Base-by-base conservation (phyloP, 2,888 invertebrate species). In the Caenorhabditis virilis region DNA sequence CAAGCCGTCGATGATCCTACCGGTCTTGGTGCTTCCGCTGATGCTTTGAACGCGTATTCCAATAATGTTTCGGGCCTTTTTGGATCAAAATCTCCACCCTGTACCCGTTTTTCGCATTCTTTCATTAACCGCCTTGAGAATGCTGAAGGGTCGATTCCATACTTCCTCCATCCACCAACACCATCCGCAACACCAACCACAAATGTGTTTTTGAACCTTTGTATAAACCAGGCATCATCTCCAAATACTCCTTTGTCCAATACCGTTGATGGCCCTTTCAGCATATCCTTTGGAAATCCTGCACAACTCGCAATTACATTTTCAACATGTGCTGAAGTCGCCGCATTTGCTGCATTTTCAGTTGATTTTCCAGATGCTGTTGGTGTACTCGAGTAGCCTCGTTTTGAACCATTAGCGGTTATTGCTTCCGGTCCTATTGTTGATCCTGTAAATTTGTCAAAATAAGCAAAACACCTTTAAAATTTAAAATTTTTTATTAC, bases 101-200 rank as follows among this genome's bases (percentile, higher is more conserved):
- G 58, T 2, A 74, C 74, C 15, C 71, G 59, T 41, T 74, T 72
- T 39, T 76, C 74, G 54, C 76, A 76, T 89, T 79, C 89, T 89
- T 88, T 89, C 97, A 97, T 95, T 77, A 97, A 87, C 83, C 92
- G 91, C 69, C 90, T 89, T 9, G 95, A 93, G 86, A 97, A 97
- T 84, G 91, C 91, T 50, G 95, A 95, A 1, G 97, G 95, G 86
- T 97, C 95, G 76, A 97, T 91, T 50, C 95, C 97, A 85, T 95
- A 95, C 69, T 91, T 91, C 82, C 95, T 88, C 97, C 97, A 97
- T 50, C 97, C 97, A 55, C 97, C 97, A 53, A 97, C 97, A 70
- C 97, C 97, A 86, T 97, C 97, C 62, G 97, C 97, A 77, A 97
- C 95, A 83, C 95, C 95, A 86, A 97, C 89, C 78, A 95, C 95